These are phyloP conservation scores for Seriola rivoliana DNA, from an alignment of 2,113 vertebrate species.

Conservation along the genomic window DNA sequence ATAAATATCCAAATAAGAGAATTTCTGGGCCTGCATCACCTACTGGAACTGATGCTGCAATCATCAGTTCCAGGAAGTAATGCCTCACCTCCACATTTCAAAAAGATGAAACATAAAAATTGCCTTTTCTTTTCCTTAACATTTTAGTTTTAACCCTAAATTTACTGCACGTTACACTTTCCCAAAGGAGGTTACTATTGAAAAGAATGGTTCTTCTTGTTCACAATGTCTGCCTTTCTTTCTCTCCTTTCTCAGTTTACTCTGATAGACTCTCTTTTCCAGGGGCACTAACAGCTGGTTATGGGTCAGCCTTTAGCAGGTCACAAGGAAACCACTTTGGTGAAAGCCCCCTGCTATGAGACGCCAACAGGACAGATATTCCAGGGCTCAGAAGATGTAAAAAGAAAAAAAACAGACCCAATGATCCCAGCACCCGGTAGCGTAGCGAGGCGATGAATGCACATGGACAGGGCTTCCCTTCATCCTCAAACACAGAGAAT, in stretches of 20 bases:
- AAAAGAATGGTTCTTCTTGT: background rate
- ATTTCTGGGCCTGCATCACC: background rate
- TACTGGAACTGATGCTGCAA: constrained; percentile 21
- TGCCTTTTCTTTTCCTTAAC: background rate
- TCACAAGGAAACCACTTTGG: constrained; percentile 55
- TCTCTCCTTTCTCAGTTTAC: constrained; percentile 35
- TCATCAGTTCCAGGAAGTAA: constrained; percentile 8
- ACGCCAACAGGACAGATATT: constrained; percentile 43
- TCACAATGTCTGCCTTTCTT: constrained; percentile 12
- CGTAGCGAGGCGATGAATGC: constrained; percentile 62
- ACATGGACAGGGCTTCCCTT: constrained; percentile 77
- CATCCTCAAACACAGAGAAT: constrained; percentile 58
- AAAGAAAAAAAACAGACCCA: constrained; percentile 6
- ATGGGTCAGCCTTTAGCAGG: constrained; percentile 26
- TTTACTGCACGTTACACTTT: background rate
- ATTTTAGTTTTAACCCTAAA: background rate
- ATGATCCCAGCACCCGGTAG: constrained; percentile 42
- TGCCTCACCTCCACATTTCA: background rate
- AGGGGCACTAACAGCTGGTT: constrained; percentile 46
- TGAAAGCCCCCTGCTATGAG: constrained; percentile 52
- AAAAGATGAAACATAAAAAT: constrained; percentile 9
- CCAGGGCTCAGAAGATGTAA: constrained; percentile 23
- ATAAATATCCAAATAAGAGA: constrained; percentile 53
- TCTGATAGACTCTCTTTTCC: background rate
- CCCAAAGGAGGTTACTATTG: background rate